These are phyloP conservation scores for Drosophila pseudotalamancana DNA, from an alignment of 2,888 invertebrate species.

Conservation along the genomic window DNA sequence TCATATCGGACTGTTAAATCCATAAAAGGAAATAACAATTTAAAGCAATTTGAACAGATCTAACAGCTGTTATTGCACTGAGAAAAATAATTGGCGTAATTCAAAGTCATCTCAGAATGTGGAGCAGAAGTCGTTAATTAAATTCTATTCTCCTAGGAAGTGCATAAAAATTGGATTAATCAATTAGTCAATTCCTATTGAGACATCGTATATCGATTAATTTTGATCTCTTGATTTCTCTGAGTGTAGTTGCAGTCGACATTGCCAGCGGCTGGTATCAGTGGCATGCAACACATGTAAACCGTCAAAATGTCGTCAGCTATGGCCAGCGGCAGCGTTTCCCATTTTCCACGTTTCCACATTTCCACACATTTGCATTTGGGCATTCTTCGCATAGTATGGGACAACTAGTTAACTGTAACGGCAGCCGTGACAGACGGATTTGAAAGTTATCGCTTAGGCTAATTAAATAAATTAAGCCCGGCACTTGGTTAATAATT, in stretches of 20 bases:
- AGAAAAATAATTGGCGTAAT: slow-evolving; percentile 3
- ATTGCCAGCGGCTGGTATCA: too few species aligned
- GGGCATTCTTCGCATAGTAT: slow-evolving; percentile 56
- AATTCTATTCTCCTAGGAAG: not conserved
- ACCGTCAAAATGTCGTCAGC: slow-evolving; percentile 52
- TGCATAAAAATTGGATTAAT: not conserved
- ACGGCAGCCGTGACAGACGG: slow-evolving; percentile 23
- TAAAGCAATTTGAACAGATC: slow-evolving; percentile 1
- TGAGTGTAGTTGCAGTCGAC: slow-evolving; percentile 1
- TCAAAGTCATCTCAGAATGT: not conserved
- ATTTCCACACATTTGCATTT: slow-evolving; percentile 41
- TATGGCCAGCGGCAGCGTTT: slow-evolving; percentile 12
- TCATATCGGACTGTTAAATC: slow-evolving; percentile 1
- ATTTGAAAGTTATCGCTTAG: slow-evolving; percentile 61
- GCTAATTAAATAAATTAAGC: slow-evolving; percentile 65
- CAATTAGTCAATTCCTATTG: too few species aligned
- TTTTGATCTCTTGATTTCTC: too few species aligned
- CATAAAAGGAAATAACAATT: slow-evolving; percentile 28
- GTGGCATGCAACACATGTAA: slow-evolving; percentile 60
- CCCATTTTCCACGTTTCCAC: not conserved
- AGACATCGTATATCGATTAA: too few species aligned
- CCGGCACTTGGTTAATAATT: slow-evolving; percentile 17
- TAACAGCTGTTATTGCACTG: slow-evolving; percentile 14
- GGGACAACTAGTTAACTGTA: slow-evolving; percentile 13
- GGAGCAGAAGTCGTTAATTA: not conserved